Conservation (phyloP, 2,888 invertebrate genomes). For the Minunthozetes semirufus region DNA sequence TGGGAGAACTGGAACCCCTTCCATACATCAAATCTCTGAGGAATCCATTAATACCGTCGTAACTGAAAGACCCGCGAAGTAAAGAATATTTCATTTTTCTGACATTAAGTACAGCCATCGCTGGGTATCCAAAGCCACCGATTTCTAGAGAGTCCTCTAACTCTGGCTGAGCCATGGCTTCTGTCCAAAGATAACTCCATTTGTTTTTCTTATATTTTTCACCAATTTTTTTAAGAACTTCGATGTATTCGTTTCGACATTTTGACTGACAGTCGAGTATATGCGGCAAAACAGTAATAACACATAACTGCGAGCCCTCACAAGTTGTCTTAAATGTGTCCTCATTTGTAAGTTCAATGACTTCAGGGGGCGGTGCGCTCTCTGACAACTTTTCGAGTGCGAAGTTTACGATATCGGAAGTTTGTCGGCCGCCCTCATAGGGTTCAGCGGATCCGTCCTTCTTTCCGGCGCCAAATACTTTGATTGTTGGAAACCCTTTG, state of each 20-base stretch:
- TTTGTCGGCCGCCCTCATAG: constrained; percentile 86
- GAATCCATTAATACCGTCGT: constrained; percentile 91
- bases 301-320: constrained; percentile 78
- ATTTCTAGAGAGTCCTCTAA: constrained; percentile 81
- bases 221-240: constrained; percentile 63
- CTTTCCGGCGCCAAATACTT: constrained; percentile 66
- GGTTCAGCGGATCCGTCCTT: constrained; percentile 62
- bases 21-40: constrained; percentile 75
- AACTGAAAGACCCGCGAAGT: constrained; percentile 85
- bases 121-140: constrained; percentile 98
- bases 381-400: constrained; percentile 79
- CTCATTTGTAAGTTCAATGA: constrained; percentile 52
- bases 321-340: constrained; percentile 66
- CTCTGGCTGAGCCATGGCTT: constrained; percentile 74
- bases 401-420: constrained; percentile 82
- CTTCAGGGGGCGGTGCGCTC: constrained; percentile 81
- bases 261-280: constrained; percentile 90
- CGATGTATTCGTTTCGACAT: constrained; percentile 80
- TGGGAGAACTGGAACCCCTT: constrained; percentile 79
- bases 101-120: constrained; percentile 90
- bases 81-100: constrained; percentile 95
- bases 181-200: constrained; percentile 94
- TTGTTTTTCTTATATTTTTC: constrained; percentile 88
- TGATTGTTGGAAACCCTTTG: constrained; percentile 89
- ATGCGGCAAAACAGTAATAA: constrained; percentile 85